Evolutionary conservation across 2,888 invertebrate genomes (phyloP).

Genomic region (Hirtodrosophila duncani): DNA sequence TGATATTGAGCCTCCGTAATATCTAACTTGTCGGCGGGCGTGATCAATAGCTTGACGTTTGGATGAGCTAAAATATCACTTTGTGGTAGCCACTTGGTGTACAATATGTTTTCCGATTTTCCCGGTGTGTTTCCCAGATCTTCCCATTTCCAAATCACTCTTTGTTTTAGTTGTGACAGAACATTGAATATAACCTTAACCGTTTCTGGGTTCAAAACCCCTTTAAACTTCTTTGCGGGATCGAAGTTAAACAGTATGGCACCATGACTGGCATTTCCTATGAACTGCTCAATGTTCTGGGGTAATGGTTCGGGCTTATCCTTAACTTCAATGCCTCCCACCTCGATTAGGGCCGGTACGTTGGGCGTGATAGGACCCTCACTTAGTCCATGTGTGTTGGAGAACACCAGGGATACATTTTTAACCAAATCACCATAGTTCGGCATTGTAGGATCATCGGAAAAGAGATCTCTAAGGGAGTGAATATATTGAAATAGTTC

Average conservation of each 20-base stretch:
- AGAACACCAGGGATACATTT: conserved; percentile 73
- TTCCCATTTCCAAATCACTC: conserved; percentile 86
- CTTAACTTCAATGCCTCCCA: conserved; percentile 77
- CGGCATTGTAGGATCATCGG: conserved; percentile 41
- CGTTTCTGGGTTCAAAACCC: conserved; percentile 79
- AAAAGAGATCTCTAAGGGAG: conserved; percentile 45
- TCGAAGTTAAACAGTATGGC: conserved; percentile 78
- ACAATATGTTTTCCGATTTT: conserved; percentile 77
- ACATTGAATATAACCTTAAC: conserved; percentile 80
- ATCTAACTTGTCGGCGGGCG: conserved; percentile 84
- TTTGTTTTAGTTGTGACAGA: conserved; percentile 81
- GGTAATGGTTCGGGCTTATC: conserved; percentile 70
- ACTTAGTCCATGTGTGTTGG: conserved; percentile 65
- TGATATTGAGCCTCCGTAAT: conserved; percentile 82
- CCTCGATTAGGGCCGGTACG: conserved; percentile 71
- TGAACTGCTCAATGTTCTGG: conserved; percentile 72
- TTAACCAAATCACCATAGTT: conserved; percentile 47
- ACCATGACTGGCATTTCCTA: conserved; percentile 77
- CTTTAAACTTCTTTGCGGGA: conserved; percentile 75
- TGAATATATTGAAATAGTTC: conserved; percentile 34
- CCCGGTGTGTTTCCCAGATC: conserved; percentile 78
- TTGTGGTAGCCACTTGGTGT: conserved; percentile 84
- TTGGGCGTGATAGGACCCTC: conserved; percentile 71
- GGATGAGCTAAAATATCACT: conserved; percentile 82
- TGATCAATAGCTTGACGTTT: conserved; percentile 81